A percentile compares a stretch with the other conserved stretches of the same genome.
phyloP scores from a whole-genome alignment of 1,140 invertebrate species.

The Potamilus streckersoni region DNA sequence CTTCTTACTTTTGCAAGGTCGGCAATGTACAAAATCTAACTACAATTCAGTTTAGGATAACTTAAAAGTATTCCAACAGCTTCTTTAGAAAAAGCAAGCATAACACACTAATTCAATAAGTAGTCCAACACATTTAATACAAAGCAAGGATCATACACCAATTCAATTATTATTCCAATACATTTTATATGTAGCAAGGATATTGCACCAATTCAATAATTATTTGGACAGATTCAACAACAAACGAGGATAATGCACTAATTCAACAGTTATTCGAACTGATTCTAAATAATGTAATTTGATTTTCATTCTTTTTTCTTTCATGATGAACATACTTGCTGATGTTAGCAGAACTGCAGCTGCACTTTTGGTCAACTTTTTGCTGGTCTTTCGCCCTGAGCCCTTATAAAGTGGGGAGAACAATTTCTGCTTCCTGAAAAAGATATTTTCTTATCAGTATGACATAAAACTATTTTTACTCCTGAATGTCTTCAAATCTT shows the following conservation, averaged over 20 bases:
- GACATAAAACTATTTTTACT: background rate
- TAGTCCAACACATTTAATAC: background rate
- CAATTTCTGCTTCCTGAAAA: slow-evolving; percentile 42
- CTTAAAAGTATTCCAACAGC: background rate
- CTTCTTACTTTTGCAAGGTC: no score
- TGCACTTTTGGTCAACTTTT: slow-evolving; percentile 49
- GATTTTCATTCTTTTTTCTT: background rate
- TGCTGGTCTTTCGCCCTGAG: slow-evolving; percentile 37
- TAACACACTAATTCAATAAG: no score
- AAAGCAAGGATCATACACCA: no score
- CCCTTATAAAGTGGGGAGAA: slow-evolving; percentile 33
- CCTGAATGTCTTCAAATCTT: no score
- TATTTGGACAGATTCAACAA: background rate
- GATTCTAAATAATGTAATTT: background rate
- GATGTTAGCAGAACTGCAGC: slow-evolving; percentile 54
- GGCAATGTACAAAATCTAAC: no score
- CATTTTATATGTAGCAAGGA: background rate
- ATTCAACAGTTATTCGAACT: background rate
- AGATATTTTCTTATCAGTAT: background rate
- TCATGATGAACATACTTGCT: slow-evolving; percentile 49
- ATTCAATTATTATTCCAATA: background rate
- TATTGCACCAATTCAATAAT: no score
- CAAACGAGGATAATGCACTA: no score
- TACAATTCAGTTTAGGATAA: no score
- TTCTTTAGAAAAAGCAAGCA: background rate